These are phyloP conservation scores for Drosophila ezoana DNA, from an alignment of 2,888 invertebrate species.

Conservation along the genomic window DNA sequence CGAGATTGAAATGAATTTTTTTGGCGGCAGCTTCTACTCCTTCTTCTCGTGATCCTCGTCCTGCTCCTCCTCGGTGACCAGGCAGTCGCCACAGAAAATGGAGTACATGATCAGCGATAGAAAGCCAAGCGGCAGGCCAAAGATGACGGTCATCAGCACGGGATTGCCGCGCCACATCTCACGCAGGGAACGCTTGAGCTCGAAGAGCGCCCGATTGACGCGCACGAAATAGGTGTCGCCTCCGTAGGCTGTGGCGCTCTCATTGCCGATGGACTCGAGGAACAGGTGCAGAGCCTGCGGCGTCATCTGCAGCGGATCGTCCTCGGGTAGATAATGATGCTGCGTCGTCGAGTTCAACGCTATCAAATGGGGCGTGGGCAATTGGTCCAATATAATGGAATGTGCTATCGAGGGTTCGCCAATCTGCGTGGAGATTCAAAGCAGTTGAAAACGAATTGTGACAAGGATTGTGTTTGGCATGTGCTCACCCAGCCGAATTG, in stretches of 20 bases:
- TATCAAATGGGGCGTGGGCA: slow-evolving; percentile 93
- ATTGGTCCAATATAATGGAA: slow-evolving; percentile 95
- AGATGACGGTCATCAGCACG: slow-evolving; percentile 95
- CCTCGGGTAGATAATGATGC: slow-evolving; percentile 96
- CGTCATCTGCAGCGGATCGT: slow-evolving; percentile 92
- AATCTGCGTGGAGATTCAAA: slow-evolving; percentile 85
- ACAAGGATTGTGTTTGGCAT: background rate
- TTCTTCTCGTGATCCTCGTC: slow-evolving; percentile 85
- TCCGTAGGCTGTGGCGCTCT: slow-evolving; percentile 93
- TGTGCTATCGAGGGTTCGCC: slow-evolving; percentile 95
- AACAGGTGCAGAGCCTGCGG: slow-evolving; percentile 86
- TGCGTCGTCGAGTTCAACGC: slow-evolving; percentile 96
- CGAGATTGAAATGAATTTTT: slow-evolving; percentile 45
- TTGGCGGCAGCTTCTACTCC: slow-evolving; percentile 77
- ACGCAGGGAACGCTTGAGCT: slow-evolving; percentile 91
- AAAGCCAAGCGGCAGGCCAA: slow-evolving; percentile 97
- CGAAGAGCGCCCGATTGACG: slow-evolving; percentile 92
- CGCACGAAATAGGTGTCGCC: slow-evolving; percentile 92
- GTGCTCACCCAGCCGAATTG: slow-evolving; percentile 95
- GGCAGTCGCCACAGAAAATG: slow-evolving; percentile 97
- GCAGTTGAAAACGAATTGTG: background rate
- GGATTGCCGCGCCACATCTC: slow-evolving; percentile 98
- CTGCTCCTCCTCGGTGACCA: slow-evolving; percentile 93
- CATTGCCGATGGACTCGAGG: slow-evolving; percentile 87
- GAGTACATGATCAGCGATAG: slow-evolving; percentile 97